Conservation (phyloP, 2,888 invertebrate species). For the Branchellion lobata region DNA sequence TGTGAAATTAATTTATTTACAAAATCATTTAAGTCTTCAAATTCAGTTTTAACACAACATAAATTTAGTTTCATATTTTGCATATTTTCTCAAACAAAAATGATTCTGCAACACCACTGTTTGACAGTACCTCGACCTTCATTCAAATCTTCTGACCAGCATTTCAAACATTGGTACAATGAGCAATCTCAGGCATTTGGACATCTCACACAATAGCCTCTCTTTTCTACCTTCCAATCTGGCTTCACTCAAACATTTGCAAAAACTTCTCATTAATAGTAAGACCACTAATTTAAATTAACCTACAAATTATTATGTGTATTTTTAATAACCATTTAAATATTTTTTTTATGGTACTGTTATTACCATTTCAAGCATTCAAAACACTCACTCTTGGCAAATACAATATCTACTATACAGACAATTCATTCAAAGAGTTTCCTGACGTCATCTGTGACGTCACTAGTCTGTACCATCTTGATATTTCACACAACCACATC, state of each 20-base stretch:
- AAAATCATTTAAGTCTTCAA: too few relatives aligned
- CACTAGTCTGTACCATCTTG: slow-evolving; percentile 37
- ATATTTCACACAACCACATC: slow-evolving; percentile 41
- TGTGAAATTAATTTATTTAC: too few relatives aligned
- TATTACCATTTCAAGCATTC: not conserved
- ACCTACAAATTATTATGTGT: too few relatives aligned
- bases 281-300: too few relatives aligned
- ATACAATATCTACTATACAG: slow-evolving; percentile 31
- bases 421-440: slow-evolving; percentile 41
- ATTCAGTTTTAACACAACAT: too few relatives aligned
- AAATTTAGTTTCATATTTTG: too few relatives aligned
- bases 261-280: slow-evolving; percentile 44
- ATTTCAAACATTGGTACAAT: slow-evolving; percentile 69
- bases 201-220: slow-evolving; percentile 46
- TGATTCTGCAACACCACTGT: too few relatives aligned
- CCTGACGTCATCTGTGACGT: slow-evolving; percentile 40
- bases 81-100: too few relatives aligned
- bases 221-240: slow-evolving; percentile 44
- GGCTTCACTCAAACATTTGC: slow-evolving; percentile 39
- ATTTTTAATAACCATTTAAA: too few relatives aligned
- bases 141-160: slow-evolving; percentile 72
- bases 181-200: slow-evolving; percentile 47
- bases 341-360: not conserved
- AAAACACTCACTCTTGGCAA: not conserved
- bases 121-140: slow-evolving; percentile 72